Conservation (phyloP, 2,888 invertebrate species). For the Lacanobia wlatinum region DNA sequence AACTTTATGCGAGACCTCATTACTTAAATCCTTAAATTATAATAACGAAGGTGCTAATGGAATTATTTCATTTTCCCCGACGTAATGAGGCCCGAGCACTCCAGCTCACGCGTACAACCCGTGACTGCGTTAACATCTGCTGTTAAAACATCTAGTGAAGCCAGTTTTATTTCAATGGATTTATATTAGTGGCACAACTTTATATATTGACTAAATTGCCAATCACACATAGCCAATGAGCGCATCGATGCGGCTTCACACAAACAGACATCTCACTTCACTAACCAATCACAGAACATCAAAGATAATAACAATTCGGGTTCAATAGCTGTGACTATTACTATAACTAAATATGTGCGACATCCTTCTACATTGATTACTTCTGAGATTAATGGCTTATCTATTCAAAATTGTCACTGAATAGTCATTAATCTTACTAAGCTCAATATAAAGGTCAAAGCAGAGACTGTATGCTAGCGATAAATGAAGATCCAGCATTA, state of each 20-base stretch:
- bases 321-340: constrained; percentile 50
- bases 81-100: constrained; percentile 10
- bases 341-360: constrained; percentile 27
- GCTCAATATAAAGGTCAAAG: constrained; percentile 51
- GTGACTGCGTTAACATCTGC: constrained; percentile 28
- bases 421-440: constrained; percentile 55
- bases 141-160: constrained; percentile 37
- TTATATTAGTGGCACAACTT: constrained; percentile 25
- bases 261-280: constrained; percentile 48
- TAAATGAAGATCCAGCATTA: constrained; percentile 63
- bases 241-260: constrained; percentile 39
- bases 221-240: constrained; percentile 41
- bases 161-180: constrained; percentile 32
- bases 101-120: constrained; percentile 20
- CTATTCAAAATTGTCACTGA: constrained; percentile 52
- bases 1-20: constrained; percentile 37
- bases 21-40: constrained; percentile 44
- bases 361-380: constrained; percentile 38
- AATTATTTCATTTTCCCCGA: constrained; percentile 42
- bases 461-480: constrained; percentile 52
- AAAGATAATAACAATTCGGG: constrained; percentile 50
- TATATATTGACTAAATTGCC: constrained; percentile 45
- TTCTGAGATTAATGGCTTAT: constrained; percentile 44
- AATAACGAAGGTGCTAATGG: constrained; percentile 47
- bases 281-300: constrained; percentile 47